These are phyloP conservation scores for Barbus barbus DNA, from an alignment of 2,113 vertebrate genomes.

Conservation along the genomic window DNA sequence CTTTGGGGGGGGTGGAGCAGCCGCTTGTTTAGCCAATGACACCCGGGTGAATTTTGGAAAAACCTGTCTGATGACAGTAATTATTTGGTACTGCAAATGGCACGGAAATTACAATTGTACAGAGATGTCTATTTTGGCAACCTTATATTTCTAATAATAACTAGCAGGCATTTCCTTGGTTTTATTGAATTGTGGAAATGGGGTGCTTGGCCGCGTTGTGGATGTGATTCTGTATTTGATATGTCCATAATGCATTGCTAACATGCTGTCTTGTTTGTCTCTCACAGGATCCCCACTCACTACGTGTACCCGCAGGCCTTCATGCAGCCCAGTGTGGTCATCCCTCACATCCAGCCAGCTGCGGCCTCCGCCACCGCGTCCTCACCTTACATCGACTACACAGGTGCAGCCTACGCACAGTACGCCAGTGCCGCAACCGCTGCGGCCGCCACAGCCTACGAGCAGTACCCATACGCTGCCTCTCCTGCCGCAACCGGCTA, in stretches of 20 bases:
- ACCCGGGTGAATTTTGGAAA: background rate
- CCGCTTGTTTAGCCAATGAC: background rate
- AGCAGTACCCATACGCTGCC: constrained; percentile 94
- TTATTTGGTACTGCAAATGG: background rate
- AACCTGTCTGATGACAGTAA: background rate
- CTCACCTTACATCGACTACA: constrained; percentile 95
- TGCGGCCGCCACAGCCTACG: constrained; percentile 83
- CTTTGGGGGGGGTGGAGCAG: background rate
- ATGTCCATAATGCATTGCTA: background rate
- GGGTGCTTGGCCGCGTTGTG: constrained; percentile 68
- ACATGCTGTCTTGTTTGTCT: constrained; percentile 53
- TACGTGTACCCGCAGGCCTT: constrained; percentile 98
- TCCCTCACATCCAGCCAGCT: constrained; percentile 88
- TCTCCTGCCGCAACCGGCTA: constrained; percentile 89
- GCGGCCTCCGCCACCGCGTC: constrained; percentile 82
- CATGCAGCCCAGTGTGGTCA: constrained; percentile 94
- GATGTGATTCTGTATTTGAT: constrained; percentile 57
- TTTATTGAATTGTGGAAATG: constrained; percentile 67
- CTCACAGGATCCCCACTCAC: constrained; percentile 93
- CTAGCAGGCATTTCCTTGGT: constrained; percentile 84
- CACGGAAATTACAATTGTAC: background rate
- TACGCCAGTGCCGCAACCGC: constrained; percentile 85
- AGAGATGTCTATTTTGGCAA: constrained; percentile 89
- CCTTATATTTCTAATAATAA: constrained; percentile 92
- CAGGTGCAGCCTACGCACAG: constrained; percentile 92